Percentiles rank a stretch among this genome's conserved stretches.
Evolutionary conservation across 2,888 invertebrate species (phyloP).

Genomic region (Cremastinae sp.): DNA sequence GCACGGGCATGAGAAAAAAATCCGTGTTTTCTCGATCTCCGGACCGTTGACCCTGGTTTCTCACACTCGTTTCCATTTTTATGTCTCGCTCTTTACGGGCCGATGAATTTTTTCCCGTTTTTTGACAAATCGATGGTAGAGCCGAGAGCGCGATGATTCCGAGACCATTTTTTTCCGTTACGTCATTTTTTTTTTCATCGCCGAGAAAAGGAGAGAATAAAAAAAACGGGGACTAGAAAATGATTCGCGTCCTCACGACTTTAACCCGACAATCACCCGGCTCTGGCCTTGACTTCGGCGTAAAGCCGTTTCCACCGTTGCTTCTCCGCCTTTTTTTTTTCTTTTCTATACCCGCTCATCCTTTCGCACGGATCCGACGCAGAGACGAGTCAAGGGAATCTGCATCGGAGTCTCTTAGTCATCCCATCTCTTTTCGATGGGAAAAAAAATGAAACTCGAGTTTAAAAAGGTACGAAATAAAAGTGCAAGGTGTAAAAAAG

Average conservation of each 20-base stretch:
- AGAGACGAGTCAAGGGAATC: slow-evolving; percentile 25
- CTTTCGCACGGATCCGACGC: not conserved
- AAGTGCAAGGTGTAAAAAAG: no score
- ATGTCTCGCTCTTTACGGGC: no score
- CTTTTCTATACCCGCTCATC: no score
- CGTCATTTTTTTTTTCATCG: slow-evolving; percentile 1
- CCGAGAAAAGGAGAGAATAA: not conserved
- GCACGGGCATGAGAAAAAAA: no score
- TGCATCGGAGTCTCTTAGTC: slow-evolving; percentile 30
- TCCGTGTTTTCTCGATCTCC: no score
- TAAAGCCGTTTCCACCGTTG: slow-evolving; percentile 12
- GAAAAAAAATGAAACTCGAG: not conserved
- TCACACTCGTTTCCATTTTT: no score
- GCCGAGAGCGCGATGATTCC: no score
- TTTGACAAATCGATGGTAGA: no score
- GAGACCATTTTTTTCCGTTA: no score
- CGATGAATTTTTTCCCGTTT: no score
- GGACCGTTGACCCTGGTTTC: no score
- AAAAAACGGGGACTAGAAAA: no score
- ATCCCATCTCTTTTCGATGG: not conserved
- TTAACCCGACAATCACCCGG: slow-evolving; percentile 11
- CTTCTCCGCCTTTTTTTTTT: not conserved
- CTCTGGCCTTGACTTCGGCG: slow-evolving; percentile 19
- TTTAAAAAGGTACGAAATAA: not conserved
- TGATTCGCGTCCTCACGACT: slow-evolving; percentile 1